Conservation (phyloP, 2,797 vertebrate species). For the Setipinna tenuifilis region DNA sequence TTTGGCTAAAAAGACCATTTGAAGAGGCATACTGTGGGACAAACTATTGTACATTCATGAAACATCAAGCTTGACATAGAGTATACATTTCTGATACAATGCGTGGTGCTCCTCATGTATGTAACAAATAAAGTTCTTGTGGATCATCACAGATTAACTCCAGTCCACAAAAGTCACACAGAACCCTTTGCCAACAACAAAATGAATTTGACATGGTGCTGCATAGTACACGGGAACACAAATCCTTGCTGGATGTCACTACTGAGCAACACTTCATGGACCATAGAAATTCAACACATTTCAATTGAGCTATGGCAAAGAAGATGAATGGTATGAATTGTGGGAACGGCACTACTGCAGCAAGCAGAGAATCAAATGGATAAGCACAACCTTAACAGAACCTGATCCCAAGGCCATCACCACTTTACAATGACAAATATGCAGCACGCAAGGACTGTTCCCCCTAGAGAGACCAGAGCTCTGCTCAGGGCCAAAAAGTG, state of each 20-base stretch:
- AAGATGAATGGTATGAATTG: not conserved
- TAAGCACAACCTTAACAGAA: not conserved
- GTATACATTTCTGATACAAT: no score
- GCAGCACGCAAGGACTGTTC: not conserved
- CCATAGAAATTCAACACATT: not conserved
- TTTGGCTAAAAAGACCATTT: not conserved
- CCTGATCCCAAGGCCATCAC: constrained; percentile 22
- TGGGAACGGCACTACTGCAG: not conserved
- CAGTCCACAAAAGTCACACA: not conserved
- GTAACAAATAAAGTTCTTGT: not conserved
- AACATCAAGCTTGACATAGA: no score
- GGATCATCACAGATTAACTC: not conserved
- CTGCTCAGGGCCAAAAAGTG: not conserved
- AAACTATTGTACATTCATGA: no score
- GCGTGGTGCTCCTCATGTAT: no score
- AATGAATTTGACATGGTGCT: not conserved
- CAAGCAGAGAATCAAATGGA: not conserved
- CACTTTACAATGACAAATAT: constrained; percentile 10
- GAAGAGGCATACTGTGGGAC: not conserved
- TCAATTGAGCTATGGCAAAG: not conserved
- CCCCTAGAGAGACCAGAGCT: constrained; percentile 2
- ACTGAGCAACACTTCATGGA: no score
- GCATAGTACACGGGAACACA: not conserved
- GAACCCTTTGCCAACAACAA: not conserved
- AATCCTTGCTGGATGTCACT: not conserved